Conservation (phyloP, 92 coral and sea anemone genomes). For the Zoanthus sansibaricus region DNA sequence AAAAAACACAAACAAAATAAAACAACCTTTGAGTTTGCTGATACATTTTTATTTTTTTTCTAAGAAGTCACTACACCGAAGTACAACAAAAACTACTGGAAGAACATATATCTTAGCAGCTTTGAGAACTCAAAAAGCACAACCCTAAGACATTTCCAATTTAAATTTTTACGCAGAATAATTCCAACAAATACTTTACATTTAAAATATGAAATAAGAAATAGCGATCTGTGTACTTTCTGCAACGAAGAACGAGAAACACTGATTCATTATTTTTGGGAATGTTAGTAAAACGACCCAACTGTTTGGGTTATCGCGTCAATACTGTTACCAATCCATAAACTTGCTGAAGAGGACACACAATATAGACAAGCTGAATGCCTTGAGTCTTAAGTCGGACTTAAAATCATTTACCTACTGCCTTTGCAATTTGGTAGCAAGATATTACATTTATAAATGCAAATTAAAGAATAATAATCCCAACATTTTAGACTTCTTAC, state of each 20-base stretch:
- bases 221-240: slow-evolving; percentile 10
- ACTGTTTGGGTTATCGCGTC: slow-evolving; percentile 6
- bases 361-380: too few species aligned
- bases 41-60: too few species aligned
- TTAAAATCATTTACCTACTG: too few species aligned
- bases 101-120: slow-evolving; percentile 9
- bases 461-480: too few species aligned
- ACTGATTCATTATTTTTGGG: slow-evolving; percentile 1
- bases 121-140: slow-evolving; percentile 12
- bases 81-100: background rate
- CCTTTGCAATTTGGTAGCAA: too few species aligned
- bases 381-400: too few species aligned
- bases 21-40: too few species aligned
- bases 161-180: slow-evolving; percentile 10
- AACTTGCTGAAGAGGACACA: background rate
- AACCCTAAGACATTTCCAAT: background rate
- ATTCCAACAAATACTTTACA: slow-evolving; percentile 15
- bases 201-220: background rate
- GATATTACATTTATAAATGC: too few species aligned
- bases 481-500: too few species aligned
- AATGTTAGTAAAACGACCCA: slow-evolving; percentile 7
- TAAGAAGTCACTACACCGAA: too few species aligned
- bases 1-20: too few species aligned
- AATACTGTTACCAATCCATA: slow-evolving; percentile 8
- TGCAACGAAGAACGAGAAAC: slow-evolving; percentile 15